phyloP scores from a whole-genome alignment of 2,888 invertebrate genomes.

The Pycnomerus fuliginosus region DNA sequence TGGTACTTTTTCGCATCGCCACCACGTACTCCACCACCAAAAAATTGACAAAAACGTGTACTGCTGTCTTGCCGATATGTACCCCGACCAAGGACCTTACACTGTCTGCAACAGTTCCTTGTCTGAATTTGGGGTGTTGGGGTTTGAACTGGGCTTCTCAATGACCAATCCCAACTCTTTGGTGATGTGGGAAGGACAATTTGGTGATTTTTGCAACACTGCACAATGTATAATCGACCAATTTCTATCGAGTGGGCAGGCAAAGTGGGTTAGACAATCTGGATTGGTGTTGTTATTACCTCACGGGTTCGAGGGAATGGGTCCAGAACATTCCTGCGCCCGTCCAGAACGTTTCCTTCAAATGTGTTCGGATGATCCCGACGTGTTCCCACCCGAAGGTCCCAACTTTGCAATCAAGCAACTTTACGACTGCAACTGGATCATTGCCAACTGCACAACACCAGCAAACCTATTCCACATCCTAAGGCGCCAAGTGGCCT shows the following conservation, averaged over 20 bases:
- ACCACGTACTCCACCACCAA: constrained; percentile 82
- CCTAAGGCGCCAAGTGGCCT: constrained; percentile 87
- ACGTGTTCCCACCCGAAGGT: constrained; percentile 86
- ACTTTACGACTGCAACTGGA: constrained; percentile 95
- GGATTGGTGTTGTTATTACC: constrained; percentile 78
- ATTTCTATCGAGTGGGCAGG: constrained; percentile 67
- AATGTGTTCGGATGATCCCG: constrained; percentile 94
- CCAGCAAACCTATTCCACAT: constrained; percentile 97
- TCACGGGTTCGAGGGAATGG: constrained; percentile 76
- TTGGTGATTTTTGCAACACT: constrained; percentile 82
- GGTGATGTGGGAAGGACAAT: constrained; percentile 83
- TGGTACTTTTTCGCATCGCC: constrained; percentile 75
- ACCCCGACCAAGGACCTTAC: constrained; percentile 73
- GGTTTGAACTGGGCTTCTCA: constrained; percentile 82
- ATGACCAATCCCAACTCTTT: constrained; percentile 73
- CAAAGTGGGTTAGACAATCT: constrained; percentile 81
- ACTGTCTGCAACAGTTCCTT: constrained; percentile 80
- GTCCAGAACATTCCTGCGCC: constrained; percentile 92
- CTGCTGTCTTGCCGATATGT: constrained; percentile 66
- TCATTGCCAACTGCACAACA: constrained; percentile 91
- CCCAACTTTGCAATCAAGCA: constrained; percentile 83
- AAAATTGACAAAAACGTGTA: constrained; percentile 62
- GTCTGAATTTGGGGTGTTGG: constrained; percentile 56
- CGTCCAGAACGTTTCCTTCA: constrained; percentile 88
- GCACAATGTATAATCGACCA: constrained; percentile 65